Percentiles rank a stretch among this genome's conserved stretches.
Conservation (phyloP, 2,113 vertebrate genomes). For the Rhea americana region DNA sequence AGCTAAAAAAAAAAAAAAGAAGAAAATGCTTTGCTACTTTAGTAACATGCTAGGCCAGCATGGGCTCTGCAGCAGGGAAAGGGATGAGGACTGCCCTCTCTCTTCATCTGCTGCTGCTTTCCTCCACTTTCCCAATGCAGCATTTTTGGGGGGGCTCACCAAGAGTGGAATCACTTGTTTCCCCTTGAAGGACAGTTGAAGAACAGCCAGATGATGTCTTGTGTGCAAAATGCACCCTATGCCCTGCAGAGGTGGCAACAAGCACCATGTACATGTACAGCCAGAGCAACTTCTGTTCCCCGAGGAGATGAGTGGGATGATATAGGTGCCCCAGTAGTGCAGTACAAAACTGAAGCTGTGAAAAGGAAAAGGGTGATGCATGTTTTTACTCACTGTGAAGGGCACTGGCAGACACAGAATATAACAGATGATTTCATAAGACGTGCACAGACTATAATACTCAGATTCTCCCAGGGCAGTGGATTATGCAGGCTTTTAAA, state of each 20-base stretch:
- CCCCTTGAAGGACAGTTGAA: neutral
- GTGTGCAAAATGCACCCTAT: neutral
- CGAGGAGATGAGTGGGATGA: fast-evolving
- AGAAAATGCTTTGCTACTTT: neutral
- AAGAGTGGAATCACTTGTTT: neutral
- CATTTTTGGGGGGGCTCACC: neutral
- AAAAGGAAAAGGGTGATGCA: neutral
- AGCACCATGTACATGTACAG: neutral
- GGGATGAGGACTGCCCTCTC: neutral
- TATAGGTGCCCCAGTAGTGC: neutral
- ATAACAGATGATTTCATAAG: neutral
- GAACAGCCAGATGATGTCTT: neutral
- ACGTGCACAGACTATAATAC: neutral
- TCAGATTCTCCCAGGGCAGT: neutral
- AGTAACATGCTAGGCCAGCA: neutral
- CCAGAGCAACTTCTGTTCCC: neutral
- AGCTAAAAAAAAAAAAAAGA: neutral
- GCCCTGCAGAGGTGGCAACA: neutral
- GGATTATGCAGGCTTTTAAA: neutral
- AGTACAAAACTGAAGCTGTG: neutral
- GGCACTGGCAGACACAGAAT: neutral
- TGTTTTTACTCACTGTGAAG: neutral
- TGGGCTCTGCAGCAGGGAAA: neutral
- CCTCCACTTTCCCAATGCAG: too few relatives aligned
- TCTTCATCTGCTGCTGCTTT: neutral